Conservation (phyloP, 2,113 vertebrate species). For the Eudyptes chrysolophus region DNA sequence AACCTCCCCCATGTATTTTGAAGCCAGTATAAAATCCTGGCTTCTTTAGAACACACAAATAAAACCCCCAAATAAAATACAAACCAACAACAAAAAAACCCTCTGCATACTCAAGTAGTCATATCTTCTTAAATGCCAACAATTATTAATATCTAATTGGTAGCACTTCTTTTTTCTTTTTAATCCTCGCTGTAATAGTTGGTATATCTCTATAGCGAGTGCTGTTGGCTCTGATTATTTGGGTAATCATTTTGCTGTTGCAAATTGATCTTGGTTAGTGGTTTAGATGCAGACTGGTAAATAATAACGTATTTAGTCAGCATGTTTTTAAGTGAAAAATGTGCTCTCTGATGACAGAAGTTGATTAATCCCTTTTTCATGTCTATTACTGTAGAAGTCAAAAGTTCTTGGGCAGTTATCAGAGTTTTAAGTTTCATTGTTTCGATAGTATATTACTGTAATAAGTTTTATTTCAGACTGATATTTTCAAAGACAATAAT, state of each 20-base stretch:
- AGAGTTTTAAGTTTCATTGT: not conserved
- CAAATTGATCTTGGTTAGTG: not conserved
- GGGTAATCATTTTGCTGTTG: not conserved
- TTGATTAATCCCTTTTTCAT: not conserved
- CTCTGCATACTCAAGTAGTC: not conserved
- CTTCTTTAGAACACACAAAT: not conserved
- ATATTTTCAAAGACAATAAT: not conserved
- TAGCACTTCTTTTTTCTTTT: not conserved
- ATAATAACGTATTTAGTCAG: not conserved
- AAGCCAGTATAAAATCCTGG: not conserved
- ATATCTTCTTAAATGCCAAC: not conserved
- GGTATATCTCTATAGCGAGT: not conserved
- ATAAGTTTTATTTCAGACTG: not conserved
- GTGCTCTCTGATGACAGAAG: not conserved
- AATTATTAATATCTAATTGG: not conserved
- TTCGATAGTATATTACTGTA: not conserved
- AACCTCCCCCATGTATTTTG: not conserved
- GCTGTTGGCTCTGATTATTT: not conserved
- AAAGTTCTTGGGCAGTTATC: not conserved
- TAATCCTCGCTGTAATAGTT: not conserved
- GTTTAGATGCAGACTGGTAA: not conserved
- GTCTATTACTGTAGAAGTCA: not conserved
- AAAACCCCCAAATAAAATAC: not conserved
- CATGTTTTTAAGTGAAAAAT: not conserved
- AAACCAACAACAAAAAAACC: not conserved